phyloP scores from a whole-genome alignment of 2,888 invertebrate species.

The Thymelicus lineola region DNA sequence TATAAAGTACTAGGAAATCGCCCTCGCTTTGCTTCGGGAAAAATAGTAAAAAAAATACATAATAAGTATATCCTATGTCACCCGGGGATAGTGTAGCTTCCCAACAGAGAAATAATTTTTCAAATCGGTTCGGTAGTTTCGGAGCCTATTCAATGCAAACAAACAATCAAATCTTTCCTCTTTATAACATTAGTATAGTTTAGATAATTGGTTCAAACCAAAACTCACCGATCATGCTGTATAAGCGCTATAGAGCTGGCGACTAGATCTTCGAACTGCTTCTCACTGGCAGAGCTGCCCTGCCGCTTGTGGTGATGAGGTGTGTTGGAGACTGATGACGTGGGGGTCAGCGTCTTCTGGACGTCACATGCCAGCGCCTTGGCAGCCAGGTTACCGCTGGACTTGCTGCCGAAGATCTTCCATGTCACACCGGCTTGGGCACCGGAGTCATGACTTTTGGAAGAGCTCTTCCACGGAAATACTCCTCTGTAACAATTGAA shows the following conservation, averaged over 20 bases:
- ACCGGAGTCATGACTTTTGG: slow-evolving; percentile 63
- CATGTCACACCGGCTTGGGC: slow-evolving; percentile 58
- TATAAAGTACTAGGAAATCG: too few species aligned
- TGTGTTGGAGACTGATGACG: slow-evolving; percentile 71
- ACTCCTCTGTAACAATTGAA: slow-evolving; percentile 79
- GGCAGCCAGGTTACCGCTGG: slow-evolving; percentile 65
- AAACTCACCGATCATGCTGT: slow-evolving; percentile 86
- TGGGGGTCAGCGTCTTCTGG: slow-evolving; percentile 67
- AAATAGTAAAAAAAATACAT: too few species aligned
- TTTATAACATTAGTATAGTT: too few species aligned
- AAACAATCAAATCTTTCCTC: too few species aligned
- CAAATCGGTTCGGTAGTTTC: too few species aligned
- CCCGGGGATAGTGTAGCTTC: too few species aligned
- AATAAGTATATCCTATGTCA: too few species aligned
- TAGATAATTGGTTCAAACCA: background rate
- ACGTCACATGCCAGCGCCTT: slow-evolving; percentile 62
- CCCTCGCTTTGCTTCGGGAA: too few species aligned
- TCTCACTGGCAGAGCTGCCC: slow-evolving; percentile 81
- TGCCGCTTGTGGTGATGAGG: slow-evolving; percentile 76
- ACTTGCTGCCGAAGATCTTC: slow-evolving; percentile 76
- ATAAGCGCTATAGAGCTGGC: slow-evolving; percentile 90
- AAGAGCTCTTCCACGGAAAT: slow-evolving; percentile 81
- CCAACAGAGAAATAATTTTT: too few species aligned
- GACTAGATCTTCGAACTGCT: slow-evolving; percentile 85
- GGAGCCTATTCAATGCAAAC: too few species aligned